These are phyloP conservation scores for Potamilus streckersoni DNA, from an alignment of 1,140 invertebrate genomes.

Conservation along the genomic window DNA sequence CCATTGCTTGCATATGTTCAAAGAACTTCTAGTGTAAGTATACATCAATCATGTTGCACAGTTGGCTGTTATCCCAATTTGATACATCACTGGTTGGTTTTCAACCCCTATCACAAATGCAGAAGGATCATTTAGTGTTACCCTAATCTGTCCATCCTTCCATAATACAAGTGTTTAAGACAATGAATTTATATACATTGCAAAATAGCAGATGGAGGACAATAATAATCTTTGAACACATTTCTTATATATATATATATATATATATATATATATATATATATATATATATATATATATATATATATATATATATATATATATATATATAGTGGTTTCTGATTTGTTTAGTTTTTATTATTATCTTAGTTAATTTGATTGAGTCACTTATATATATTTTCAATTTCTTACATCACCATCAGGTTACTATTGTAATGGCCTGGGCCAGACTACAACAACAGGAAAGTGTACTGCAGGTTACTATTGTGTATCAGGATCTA, in stretches of 20 bases:
- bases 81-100: too few species aligned
- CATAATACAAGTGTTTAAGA: too few species aligned
- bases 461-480: slow-evolving; percentile 56
- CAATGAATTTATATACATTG: too few species aligned
- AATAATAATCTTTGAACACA: background rate
- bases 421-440: slow-evolving; percentile 60
- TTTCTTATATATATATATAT: too few species aligned
- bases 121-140: too few species aligned
- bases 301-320: background rate
- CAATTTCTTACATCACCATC: slow-evolving; percentile 5
- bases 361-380: background rate
- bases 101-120: too few species aligned
- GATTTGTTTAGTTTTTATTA: background rate
- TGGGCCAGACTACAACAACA: slow-evolving; percentile 46
- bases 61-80: too few species aligned
- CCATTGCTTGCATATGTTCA: too few species aligned
- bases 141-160: too few species aligned
- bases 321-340: background rate
- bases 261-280: background rate
- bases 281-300: too few species aligned
- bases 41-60: too few species aligned
- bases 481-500: slow-evolving; percentile 58
- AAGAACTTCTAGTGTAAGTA: too few species aligned
- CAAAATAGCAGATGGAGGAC: background rate
- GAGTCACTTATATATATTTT: background rate